Percentiles rank a stretch among this genome's conserved stretches.
Conservation (phyloP, 2,888 invertebrate genomes). For the Sinhomidia bicolor region DNA sequence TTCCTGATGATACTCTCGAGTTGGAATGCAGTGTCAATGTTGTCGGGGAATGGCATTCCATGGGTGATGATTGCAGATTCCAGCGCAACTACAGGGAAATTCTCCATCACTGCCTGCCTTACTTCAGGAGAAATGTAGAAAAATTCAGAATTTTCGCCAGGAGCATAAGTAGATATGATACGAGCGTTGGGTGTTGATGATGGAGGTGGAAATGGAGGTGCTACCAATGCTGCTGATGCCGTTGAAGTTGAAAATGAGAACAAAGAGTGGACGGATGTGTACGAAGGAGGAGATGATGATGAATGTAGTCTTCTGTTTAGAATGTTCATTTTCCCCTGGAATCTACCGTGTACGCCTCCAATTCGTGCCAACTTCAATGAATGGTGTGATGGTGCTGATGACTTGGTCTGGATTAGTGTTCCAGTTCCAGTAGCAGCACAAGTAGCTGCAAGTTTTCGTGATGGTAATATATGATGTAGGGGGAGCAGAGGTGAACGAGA, state of each 20-base stretch:
- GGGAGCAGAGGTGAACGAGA: constrained; percentile 59
- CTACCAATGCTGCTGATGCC: neutral
- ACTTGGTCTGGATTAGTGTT: constrained; percentile 45
- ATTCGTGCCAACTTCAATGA: constrained; percentile 44
- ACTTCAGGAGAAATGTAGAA: constrained; percentile 84
- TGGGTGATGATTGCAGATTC: constrained; percentile 99
- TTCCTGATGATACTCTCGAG: constrained; percentile 90
- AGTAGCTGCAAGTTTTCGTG: constrained; percentile 14
- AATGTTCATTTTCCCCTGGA: constrained; percentile 58
- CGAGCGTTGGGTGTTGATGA: constrained; percentile 14
- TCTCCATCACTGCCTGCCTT: constrained; percentile 85
- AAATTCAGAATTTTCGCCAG: constrained; percentile 40
- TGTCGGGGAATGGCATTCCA: constrained; percentile 97
- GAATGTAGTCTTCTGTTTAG: constrained; percentile 58
- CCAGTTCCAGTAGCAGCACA: constrained; percentile 2
- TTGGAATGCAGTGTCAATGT: constrained; percentile 91
- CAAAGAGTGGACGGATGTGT: constrained; percentile 42
- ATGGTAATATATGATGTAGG: constrained; percentile 55
- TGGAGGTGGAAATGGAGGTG: neutral
- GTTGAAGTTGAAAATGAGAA: constrained; percentile 12
- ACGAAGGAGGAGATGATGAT: constrained; percentile 46
- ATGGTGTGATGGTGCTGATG: constrained; percentile 33
- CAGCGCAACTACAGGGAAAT: constrained; percentile 92
- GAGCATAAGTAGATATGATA: constrained; percentile 21
- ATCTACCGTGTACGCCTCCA: constrained; percentile 46